Evolutionary conservation across 1,140 invertebrate species (phyloP), one percentile per base, ranked within the genome.

Genomic region (Dryas iulia): DNA sequence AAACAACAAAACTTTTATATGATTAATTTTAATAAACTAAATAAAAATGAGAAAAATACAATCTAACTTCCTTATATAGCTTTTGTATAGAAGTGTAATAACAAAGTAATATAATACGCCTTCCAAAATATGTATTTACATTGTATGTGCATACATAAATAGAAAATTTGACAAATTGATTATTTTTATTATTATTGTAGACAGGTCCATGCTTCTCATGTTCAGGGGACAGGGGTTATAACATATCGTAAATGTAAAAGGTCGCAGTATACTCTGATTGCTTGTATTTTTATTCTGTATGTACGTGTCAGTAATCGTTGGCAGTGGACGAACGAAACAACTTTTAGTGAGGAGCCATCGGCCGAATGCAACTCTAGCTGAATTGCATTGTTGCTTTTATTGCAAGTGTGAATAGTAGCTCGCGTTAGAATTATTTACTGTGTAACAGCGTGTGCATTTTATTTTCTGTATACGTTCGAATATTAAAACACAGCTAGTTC

Each of bases 371-470:
- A 81, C 78, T 81, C 82, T 80, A 80, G 81, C 81, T 84, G 83
- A 89, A 91, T 91, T 87, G 85, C 83, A 86, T 87, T 89, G 87
- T 86, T 87, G 84, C 73, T 88, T 91, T 89, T 86, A 87, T 87
- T 89, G 82, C 82, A 77, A 84, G 84, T 82, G 81, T 76, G 81
- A 82, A 84, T 83, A 74, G 77, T 77, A 75, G 76, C 81, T 82
- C 83, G 71, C 79, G 77, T 76, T 78, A 76, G 82, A 87, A 89
- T 89, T 89, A 88, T 90, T 90, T 85, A 86, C 86, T 60, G 61
- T 57, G 54, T 63, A 53, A 62, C 47, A 63, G n/a, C 31, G 25
- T 57, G 31, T 57, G 31, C 33, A 54, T 62, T 69, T 62, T 62
- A 62, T 61, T 65, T 57, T 33, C 53, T 52, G 59, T 12, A 47